A percentile compares a stretch with the other conserved stretches of the same genome.
Evolutionary conservation across 2,888 invertebrate species (phyloP).

Genomic region (Catocala nupta): DNA sequence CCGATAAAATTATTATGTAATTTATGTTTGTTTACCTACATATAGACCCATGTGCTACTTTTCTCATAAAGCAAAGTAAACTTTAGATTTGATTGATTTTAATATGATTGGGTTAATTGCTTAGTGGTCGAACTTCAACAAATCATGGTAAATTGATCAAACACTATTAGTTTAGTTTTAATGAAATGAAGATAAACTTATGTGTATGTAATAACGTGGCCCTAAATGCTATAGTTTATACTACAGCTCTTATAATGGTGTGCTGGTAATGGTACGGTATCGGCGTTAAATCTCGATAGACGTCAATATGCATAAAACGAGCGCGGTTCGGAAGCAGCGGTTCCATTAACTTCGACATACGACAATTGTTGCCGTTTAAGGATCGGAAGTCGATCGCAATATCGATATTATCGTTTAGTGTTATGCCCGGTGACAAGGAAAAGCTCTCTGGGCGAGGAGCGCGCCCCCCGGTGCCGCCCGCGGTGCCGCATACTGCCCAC

Average conservation of each 20-base stretch:
- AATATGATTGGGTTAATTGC: slow-evolving; percentile 8
- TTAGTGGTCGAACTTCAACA: not conserved
- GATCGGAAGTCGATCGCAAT: slow-evolving; percentile 78
- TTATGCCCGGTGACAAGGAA: slow-evolving; percentile 85
- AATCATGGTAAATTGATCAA: not conserved
- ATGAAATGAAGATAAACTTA: not conserved
- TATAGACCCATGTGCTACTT: not conserved
- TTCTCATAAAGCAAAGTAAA: slow-evolving; percentile 4
- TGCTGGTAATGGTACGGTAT: slow-evolving; percentile 43
- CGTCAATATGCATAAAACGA: slow-evolving; percentile 70
- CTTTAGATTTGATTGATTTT: slow-evolving; percentile 3
- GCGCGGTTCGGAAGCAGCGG: slow-evolving; percentile 55
- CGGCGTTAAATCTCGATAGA: slow-evolving; percentile 56
- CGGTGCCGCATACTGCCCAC: slow-evolving; percentile 58
- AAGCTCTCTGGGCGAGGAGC: slow-evolving; percentile 74
- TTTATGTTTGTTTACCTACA: slow-evolving; percentile 1
- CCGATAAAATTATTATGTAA: slow-evolving; percentile 2
- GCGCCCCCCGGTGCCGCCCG: slow-evolving; percentile 68
- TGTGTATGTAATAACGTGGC: not conserved
- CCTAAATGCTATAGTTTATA: not conserved
- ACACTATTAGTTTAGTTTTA: not conserved
- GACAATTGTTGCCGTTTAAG: slow-evolving; percentile 82
- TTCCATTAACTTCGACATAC: slow-evolving; percentile 78
- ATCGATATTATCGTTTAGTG: slow-evolving; percentile 84
- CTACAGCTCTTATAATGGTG: slow-evolving; percentile 5